A percentile compares a stretch with the other conserved stretches of the same genome.
These are phyloP conservation scores for Acrobasis consociella DNA, from an alignment of 2,888 invertebrate genomes.

Conservation along the genomic window DNA sequence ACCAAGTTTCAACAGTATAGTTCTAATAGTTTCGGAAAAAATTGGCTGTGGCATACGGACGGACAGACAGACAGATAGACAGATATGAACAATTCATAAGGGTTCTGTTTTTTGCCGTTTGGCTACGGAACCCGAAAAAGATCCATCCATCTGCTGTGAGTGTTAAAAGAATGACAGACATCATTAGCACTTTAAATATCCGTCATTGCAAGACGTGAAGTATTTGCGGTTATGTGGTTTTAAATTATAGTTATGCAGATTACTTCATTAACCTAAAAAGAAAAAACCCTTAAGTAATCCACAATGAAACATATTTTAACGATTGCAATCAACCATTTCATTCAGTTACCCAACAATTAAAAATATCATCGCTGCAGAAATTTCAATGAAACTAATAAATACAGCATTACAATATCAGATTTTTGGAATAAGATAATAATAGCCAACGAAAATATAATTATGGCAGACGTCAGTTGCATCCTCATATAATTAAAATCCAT, in stretches of 20 bases:
- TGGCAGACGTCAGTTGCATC: constrained; percentile 54
- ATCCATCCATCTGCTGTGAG: not conserved
- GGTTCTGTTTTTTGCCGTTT: no score
- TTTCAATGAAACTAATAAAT: constrained; percentile 54
- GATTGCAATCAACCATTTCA: not conserved
- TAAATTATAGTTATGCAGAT: not conserved
- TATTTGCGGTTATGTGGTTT: not conserved
- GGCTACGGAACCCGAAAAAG: no score
- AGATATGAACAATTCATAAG: no score
- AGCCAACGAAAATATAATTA: constrained; percentile 62
- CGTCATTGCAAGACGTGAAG: not conserved
- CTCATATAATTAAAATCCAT: constrained; percentile 60
- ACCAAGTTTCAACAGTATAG: no score
- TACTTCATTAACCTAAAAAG: not conserved
- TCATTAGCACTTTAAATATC: not conserved
- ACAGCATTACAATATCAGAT: constrained; percentile 52
- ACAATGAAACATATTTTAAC: not conserved
- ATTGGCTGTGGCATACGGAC: no score
- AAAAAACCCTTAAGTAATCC: not conserved
- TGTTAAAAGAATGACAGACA: not conserved
- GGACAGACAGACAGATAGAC: no score
- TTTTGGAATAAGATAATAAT: constrained; percentile 58
- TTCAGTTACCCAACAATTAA: not conserved
- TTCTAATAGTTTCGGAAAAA: no score
- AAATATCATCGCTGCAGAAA: not conserved